A percentile compares a stretch with the other conserved stretches of the same genome.
These are phyloP conservation scores for Sprattus sprattus DNA, from an alignment of 2,113 vertebrate species.

Conservation along the genomic window DNA sequence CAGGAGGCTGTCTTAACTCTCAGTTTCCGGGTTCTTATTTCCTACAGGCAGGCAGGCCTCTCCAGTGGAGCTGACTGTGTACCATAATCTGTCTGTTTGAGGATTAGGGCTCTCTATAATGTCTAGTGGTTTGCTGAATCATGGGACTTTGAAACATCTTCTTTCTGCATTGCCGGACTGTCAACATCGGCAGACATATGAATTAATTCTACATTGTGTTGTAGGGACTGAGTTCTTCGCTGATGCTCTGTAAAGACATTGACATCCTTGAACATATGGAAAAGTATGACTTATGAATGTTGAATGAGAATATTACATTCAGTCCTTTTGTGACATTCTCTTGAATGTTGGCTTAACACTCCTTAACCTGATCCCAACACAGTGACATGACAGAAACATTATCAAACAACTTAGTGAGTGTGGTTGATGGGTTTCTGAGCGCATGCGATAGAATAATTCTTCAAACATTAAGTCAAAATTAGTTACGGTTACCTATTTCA, in stretches of 20 bases:
- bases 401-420: neutral
- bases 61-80: neutral
- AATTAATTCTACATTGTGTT: no score
- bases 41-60: neutral
- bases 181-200: neutral
- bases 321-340: no score
- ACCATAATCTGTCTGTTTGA: neutral
- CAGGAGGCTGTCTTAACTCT: neutral
- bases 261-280: no score
- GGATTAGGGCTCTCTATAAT: neutral
- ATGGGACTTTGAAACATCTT: neutral
- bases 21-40: neutral
- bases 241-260: no score
- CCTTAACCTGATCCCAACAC: neutral
- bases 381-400: neutral
- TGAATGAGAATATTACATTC: no score
- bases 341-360: neutral
- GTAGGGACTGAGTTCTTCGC: no score
- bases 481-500: neutral
- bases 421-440: neutral
- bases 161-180: neutral
- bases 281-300: no score
- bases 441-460: neutral
- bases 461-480: neutral
- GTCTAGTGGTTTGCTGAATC: neutral